Conservation (phyloP, 2,113 vertebrate genomes). For the Apus apus region DNA sequence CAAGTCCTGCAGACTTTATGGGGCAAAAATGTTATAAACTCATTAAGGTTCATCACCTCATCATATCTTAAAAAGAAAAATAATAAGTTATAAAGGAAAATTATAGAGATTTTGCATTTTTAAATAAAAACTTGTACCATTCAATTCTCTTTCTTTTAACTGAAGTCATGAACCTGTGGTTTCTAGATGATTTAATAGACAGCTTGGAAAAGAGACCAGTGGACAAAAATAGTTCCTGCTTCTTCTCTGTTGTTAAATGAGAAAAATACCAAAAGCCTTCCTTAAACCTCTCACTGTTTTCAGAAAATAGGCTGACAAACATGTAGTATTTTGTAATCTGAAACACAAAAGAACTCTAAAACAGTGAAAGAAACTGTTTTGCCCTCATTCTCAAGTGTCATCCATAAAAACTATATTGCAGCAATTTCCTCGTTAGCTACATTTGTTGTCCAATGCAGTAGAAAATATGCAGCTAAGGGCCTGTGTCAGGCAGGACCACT, state of each 20-base stretch:
- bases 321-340: not conserved
- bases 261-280: not conserved
- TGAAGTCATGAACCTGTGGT: not conserved
- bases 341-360: not conserved
- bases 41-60: not conserved
- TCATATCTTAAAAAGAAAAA: not conserved
- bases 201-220: not conserved
- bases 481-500: not conserved
- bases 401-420: not conserved
- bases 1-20: not conserved
- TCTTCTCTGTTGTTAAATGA: not conserved
- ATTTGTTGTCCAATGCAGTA: not conserved
- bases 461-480: rapidly evolving
- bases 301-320: not conserved
- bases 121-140: not conserved
- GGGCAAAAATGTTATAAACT: not conserved
- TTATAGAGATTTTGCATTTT: not conserved
- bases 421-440: not conserved
- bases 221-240: not conserved
- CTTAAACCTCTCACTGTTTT: not conserved
- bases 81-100: not conserved
- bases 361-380: not conserved
- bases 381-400: not conserved
- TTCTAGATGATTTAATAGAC: not conserved
- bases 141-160: not conserved